Evolutionary conservation across 2,113 vertebrate genomes (phyloP).

Genomic region (Engystomops pustulosus): DNA sequence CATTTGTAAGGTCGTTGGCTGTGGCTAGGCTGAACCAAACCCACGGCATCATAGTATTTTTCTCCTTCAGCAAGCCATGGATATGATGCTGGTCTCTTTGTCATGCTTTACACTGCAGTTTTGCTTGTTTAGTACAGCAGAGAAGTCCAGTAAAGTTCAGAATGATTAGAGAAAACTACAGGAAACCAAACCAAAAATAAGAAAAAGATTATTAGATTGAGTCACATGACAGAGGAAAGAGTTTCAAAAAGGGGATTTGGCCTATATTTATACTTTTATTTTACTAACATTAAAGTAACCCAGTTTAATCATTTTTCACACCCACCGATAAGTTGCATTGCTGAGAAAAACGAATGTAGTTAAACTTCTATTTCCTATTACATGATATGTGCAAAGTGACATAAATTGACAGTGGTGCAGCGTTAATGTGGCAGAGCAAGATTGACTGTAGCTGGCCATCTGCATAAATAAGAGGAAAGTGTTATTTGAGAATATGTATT

Average conservation of each 20-base stretch:
- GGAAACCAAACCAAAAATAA: not conserved
- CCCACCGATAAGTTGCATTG: not conserved
- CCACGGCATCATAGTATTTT: no score
- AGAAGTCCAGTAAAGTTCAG: no score
- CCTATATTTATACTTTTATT: not conserved
- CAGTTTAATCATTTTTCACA: not conserved
- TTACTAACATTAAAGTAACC: not conserved
- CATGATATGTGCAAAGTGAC: constrained; percentile 33
- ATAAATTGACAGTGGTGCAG: constrained; percentile 30
- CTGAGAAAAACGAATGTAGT: not conserved
- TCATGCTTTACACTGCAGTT: no score
- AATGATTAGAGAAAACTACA: not conserved
- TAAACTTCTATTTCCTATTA: not conserved
- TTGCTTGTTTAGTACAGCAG: no score
- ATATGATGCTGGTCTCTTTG: no score
- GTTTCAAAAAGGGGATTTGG: not conserved
- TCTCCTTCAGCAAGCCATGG: no score
- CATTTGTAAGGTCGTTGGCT: no score
- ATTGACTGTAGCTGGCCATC: constrained; percentile 5
- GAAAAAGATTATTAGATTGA: not conserved
- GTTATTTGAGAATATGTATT: constrained; percentile 60
- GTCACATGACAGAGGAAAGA: fast-evolving
- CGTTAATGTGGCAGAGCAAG: not conserved
- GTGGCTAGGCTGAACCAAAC: no score
- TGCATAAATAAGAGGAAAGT: constrained; percentile 60